Conservation (phyloP, 2,888 invertebrate genomes). For the Leptopterna dolabrata region DNA sequence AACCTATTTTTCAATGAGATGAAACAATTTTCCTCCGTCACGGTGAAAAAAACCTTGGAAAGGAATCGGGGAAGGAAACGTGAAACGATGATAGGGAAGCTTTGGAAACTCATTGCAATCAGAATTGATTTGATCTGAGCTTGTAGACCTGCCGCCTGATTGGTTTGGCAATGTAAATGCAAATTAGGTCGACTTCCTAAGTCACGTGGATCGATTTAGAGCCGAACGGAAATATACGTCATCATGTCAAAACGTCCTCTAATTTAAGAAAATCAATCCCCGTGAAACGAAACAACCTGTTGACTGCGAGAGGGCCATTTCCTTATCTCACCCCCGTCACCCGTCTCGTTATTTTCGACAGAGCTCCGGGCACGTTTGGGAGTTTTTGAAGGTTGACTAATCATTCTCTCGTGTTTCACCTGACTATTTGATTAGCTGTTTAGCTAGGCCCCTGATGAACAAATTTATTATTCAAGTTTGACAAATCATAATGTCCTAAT, state of each 20-base stretch:
- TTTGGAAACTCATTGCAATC: neutral
- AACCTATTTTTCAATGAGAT: too few species aligned
- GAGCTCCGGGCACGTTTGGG: too few species aligned
- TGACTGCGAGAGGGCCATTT: neutral
- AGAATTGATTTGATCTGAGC: neutral
- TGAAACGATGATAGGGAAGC: neutral
- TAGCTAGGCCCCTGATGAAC: too few species aligned
- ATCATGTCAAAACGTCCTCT: neutral
- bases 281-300: neutral
- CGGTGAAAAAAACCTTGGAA: too few species aligned
- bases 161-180: constrained; percentile 21
- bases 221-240: constrained; percentile 9
- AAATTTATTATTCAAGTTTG: too few species aligned
- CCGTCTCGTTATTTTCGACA: neutral
- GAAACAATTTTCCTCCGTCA: too few species aligned
- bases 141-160: neutral
- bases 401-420: too few species aligned
- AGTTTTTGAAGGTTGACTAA: too few species aligned
- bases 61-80: neutral
- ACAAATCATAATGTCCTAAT: too few species aligned
- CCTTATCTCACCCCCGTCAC: neutral
- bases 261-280: neutral
- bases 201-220: neutral
- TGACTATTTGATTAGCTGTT: too few species aligned
- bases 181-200: neutral